Evolutionary conservation across 2,797 vertebrate species (phyloP), one percentile per base, ranked within the genome.

Genomic region (Mormyrus proboscirostris): DNA sequence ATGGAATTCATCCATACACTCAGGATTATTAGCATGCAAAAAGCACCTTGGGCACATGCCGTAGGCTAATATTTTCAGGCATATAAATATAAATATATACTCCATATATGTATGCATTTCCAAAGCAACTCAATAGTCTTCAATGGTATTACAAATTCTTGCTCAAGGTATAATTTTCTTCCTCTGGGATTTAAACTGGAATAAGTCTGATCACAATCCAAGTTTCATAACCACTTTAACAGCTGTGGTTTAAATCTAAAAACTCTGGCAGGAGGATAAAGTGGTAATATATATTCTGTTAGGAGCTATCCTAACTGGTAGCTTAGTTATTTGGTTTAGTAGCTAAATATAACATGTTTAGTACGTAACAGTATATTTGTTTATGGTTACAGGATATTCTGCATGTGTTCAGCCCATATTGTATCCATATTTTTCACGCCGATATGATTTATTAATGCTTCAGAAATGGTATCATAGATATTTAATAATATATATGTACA

Each of bases 241-340:
- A 86, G 25, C 50, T 50, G 47, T 53, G 83, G 84, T 50, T 55
- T 51, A 85, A 85, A 85, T 85, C 83, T 25, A 79, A 79, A n/a
- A 55, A 53, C 49, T 29, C 49, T 51, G 51, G 51, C 84, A 86
- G 50, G 25, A 51, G 44, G 29, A 51, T 16, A 33, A 51, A 86
- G 84, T 3, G 84, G 49, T 86, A 55, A 86, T 55, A 44, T 82
- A 82, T 22, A 82, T 22, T 47, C 41, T 47, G 76, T 82, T 82
- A 22, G 76, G 41, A 44, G 76, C 41, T 47, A 5, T 51, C 25
- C 51, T 86, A 86, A 53, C 49, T 7, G 84, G 49, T 76, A 76
- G 69, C 33, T 76, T 19, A 41, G 69, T 76, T 76, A 76, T 76
- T 76, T 41, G 69, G 69, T 76, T 76, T 82, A 82, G 76, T 47